Base-by-base conservation (phyloP, 1,140 invertebrate genomes). In the Tetramorium alpestre region DNA sequence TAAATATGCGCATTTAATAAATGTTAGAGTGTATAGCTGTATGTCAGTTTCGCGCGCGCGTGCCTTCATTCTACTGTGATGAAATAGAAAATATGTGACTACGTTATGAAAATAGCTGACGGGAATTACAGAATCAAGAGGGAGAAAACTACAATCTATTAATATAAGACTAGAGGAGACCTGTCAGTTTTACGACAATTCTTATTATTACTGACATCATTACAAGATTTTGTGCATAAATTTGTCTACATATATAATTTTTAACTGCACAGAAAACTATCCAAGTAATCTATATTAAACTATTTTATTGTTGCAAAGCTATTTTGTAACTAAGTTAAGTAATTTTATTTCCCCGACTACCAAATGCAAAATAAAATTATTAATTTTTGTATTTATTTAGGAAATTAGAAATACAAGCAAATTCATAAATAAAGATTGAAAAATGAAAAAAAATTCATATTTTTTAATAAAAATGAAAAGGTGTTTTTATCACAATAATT, bases 21-120 rank as follows among this genome's bases (percentile, higher is more conserved):
- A 25, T 28, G 13, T 60, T 25, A 1, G 13, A 60, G 5, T 54
- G 28, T 18, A 22, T 70, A 70, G 22, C 4, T 67, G 41, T 13
- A 70, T 70, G 67, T 70, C 41, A 70, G 67, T 47, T 56, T 11
- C 44, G 44, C 51, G 51, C 16, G 51, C 51, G 25, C 64, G 25
- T 6, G 28, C 22, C 11, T 3, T 3, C 41, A 16, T 47, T 70
- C 41, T 25, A 22, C 38, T 44, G 11, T 28, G 22, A 70, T 18
- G 47, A 11, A 28, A 51, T 16, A 72, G 25, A 72, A 51, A 72
- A 72, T 70, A 11, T 72, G 22, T 22, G n/a, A 25, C 13, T 69
- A 41, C n/a, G 13, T 28, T 49, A 28, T 72, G 7, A 70, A 70
- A 49, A 47, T 70, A 70, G 22, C 25, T 33, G 44, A 28, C 22